Base-by-base conservation (phyloP, 2,113 vertebrate species). In the Sciurus niger region DNA sequence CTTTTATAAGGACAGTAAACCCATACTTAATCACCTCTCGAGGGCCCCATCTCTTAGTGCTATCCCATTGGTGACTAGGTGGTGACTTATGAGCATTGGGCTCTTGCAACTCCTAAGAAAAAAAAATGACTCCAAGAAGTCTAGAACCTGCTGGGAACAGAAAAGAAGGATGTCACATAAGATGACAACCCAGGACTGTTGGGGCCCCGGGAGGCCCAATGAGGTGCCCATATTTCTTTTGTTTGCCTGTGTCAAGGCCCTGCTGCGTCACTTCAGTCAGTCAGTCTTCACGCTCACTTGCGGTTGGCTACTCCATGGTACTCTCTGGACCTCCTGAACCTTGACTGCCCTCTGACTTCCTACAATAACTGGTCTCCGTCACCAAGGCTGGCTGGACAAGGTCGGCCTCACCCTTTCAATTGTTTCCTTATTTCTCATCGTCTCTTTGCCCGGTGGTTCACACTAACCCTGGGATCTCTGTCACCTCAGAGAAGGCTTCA, bases 231-330 rank as follows among this genome's bases (percentile, higher is more conserved):
- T 2, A 32, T 30, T 7, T 14, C 22, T 34, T 34, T 2, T 4
- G 3, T 7, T 65, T 14, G 1, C 65, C 68, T 53, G n/a, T 25
- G 28, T 18, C 55, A 28, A 0, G 0, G 12, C 17, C 8, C 46
- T 60, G 34, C 12, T 58, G 18, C 78, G 12, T 22, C 12, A 24
- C n/a, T 28, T 1, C 4, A 78, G n/a, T 55, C 20, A 25, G 60
- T 43, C 18, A 37, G 28, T 28, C 51, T 83, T 65, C 12, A 4
- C 11, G 30, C 82, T 72, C 25, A 63, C 24, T 51, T 3, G 5
- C 46, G 6, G 22, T 1, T n/a, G 0, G 16, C 9, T 2, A 2
- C 25, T 67, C n/a, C 11, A 5, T 2, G 2, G 13, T 8, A 8
- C 34, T 67, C 84, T 51, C n/a, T 63, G 40, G 14, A 28, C 70